Evolutionary conservation across 2,797 vertebrate species (phyloP).

Genomic region (Rhinoraja longicauda): DNA sequence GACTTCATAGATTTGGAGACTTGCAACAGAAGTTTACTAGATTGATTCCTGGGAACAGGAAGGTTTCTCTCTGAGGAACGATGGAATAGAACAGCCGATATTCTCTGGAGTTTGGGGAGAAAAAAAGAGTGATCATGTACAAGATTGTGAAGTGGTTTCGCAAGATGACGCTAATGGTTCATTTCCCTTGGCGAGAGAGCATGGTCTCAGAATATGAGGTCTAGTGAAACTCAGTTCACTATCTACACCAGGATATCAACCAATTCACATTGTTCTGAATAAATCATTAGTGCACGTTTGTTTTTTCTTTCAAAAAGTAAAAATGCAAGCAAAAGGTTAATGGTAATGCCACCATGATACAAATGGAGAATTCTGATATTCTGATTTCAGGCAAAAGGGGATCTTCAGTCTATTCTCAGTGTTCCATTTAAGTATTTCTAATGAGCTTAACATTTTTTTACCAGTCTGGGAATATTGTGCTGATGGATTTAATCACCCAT

Average conservation of each 20-base stretch:
- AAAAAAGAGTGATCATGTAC: no score
- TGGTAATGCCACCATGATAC: not conserved
- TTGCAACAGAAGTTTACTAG: no score
- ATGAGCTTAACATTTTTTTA: not conserved
- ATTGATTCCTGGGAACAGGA: no score
- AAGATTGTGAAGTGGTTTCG: no score
- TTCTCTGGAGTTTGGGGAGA: no score
- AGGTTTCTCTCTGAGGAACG: no score
- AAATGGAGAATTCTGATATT: not conserved
- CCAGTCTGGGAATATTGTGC: not conserved
- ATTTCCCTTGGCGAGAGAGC: no score
- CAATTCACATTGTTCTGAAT: not conserved
- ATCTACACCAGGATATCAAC: not conserved
- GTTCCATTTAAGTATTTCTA: not conserved
- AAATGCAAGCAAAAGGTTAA: not conserved
- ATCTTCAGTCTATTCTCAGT: not conserved
- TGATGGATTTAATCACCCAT: not conserved
- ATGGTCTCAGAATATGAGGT: no score
- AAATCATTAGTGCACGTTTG: not conserved
- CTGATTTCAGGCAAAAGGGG: not conserved
- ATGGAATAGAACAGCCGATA: no score
- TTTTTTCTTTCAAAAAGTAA: not conserved
- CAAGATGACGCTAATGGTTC: no score
- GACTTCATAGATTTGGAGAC: no score
- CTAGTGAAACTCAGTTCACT: not conserved